Conservation (phyloP, 2,113 vertebrate species). For the Rhegmatorhina hoffmannsi region DNA sequence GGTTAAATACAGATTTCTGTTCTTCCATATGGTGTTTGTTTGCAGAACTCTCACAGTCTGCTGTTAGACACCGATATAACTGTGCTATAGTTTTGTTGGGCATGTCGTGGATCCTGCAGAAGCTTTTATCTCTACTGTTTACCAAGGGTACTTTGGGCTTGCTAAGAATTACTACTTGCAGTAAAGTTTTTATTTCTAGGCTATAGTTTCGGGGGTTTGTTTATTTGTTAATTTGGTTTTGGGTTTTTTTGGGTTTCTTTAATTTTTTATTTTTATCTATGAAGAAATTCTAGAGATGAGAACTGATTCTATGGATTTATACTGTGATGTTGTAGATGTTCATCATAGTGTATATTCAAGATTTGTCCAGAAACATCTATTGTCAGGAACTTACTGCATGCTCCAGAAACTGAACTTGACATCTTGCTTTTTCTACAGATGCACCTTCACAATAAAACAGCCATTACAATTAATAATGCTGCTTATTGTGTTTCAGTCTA, state of each 20-base stretch:
- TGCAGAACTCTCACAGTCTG: conserved; percentile 24
- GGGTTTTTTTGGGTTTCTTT: neutral
- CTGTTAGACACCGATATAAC: neutral
- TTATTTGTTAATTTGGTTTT: too few relatives aligned
- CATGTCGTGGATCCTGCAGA: neutral
- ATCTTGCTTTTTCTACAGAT: neutral
- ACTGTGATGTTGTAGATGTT: neutral
- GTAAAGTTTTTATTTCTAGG: conserved; percentile 14
- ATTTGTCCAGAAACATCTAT: neutral
- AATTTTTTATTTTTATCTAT: neutral
- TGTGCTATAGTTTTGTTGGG: conserved; percentile 7
- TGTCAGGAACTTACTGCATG: neutral
- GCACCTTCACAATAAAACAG: neutral
- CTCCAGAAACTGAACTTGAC: neutral
- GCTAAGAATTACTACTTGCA: neutral
- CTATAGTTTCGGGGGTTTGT: neutral
- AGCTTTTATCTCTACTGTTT: conserved; percentile 27
- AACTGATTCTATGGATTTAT: neutral
- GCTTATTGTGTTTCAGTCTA: neutral
- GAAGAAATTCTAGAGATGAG: neutral
- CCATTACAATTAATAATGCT: neutral
- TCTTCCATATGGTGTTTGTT: conserved; percentile 58
- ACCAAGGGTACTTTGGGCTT: neutral
- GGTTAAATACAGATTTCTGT: conserved; percentile 54
- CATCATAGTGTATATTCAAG: neutral